Percentiles rank a stretch among this genome's conserved stretches.
Evolutionary conservation across 2,888 invertebrate genomes (phyloP).

Genomic region (Meiosimyza platycephala): DNA sequence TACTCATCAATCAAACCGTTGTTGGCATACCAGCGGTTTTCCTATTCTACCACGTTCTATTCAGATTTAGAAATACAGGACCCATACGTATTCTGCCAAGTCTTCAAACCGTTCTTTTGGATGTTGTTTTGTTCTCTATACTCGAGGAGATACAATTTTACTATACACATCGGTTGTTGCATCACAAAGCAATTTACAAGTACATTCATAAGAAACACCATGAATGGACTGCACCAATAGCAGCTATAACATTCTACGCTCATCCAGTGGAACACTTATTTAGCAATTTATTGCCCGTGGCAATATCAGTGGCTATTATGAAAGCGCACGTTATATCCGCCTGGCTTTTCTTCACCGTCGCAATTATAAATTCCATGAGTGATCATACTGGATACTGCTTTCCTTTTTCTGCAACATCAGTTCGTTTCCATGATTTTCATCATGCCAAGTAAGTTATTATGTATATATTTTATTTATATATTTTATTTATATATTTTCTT

Average conservation of each 20-base stretch:
- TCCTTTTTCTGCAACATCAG: constrained; percentile 80
- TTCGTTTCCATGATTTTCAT: constrained; percentile 88
- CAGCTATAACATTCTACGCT: constrained; percentile 81
- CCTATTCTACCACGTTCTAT: constrained; percentile 30
- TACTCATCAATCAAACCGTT: constrained; percentile 78
- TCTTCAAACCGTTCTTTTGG: constrained; percentile 76
- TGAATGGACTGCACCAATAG: constrained; percentile 87
- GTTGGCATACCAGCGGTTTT: constrained; percentile 73
- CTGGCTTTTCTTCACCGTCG: constrained; percentile 80
- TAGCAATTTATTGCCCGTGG: constrained; percentile 80
- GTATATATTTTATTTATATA: too few relatives aligned
- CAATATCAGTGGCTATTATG: constrained; percentile 76
- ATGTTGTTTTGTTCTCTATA: constrained; percentile 76
- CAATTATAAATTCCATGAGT: constrained; percentile 79
- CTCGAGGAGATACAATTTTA: constrained; percentile 85
- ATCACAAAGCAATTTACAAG: constrained; percentile 79
- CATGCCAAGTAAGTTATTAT: constrained; percentile 85
- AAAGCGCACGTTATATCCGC: constrained; percentile 79
- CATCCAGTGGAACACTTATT: constrained; percentile 81
- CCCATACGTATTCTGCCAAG: constrained; percentile 76
- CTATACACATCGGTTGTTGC: constrained; percentile 83
- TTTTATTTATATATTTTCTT: too few relatives aligned
- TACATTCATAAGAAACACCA: constrained; percentile 87
- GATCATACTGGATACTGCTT: constrained; percentile 87
- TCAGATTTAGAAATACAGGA: constrained; percentile 55